Percentiles rank a stretch among this genome's conserved stretches.
These are phyloP conservation scores for Lepidochrysops patricia DNA, from an alignment of 2,888 invertebrate genomes.

Conservation along the genomic window DNA sequence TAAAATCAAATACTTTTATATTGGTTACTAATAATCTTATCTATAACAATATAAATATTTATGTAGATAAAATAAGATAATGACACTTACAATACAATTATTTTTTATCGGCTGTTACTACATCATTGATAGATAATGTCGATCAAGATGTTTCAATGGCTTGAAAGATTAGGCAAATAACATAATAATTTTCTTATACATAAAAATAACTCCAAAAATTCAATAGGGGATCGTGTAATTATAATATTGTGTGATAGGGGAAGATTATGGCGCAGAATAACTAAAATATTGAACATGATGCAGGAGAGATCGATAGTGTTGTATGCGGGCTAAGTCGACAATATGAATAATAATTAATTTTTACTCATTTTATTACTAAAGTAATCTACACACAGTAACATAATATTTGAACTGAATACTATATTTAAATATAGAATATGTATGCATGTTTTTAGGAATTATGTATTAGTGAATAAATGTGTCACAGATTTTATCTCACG, in stretches of 20 bases:
- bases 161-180: neutral
- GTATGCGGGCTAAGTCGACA: slow-evolving; percentile 20
- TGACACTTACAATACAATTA: neutral
- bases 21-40: neutral
- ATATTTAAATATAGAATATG: neutral
- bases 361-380: no score
- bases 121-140: neutral
- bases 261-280: neutral
- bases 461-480: neutral
- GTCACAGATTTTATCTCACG: neutral
- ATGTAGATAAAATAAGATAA: neutral
- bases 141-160: neutral
- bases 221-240: no score
- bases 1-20: neutral
- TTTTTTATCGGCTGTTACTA: neutral
- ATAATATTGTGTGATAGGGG: no score
- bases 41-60: no score
- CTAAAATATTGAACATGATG: slow-evolving; percentile 2
- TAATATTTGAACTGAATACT: neutral
- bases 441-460: neutral
- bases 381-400: no score
- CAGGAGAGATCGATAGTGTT: slow-evolving; percentile 18
- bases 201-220: no score
- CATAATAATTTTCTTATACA: no score
- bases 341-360: neutral